Evolutionary conservation across 2,888 invertebrate genomes (phyloP).

Genomic region (Chorisops tibialis): DNA sequence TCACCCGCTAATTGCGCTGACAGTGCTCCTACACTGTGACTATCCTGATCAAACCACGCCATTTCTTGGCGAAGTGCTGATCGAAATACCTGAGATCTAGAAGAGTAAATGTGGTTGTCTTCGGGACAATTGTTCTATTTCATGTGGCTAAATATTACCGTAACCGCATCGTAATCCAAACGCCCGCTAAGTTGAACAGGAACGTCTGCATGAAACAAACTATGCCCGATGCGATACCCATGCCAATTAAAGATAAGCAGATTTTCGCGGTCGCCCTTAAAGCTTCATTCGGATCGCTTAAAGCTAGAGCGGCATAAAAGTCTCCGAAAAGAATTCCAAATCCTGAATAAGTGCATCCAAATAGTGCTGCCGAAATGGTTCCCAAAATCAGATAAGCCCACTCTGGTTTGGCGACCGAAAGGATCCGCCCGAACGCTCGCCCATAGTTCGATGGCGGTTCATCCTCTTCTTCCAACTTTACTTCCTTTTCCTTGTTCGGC

Average conservation of each 20-base stretch:
- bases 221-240: slow-evolving; percentile 64
- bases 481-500: slow-evolving; percentile 6
- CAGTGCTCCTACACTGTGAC: slow-evolving; percentile 66
- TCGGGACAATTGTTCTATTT: too few species aligned
- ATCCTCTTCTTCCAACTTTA: slow-evolving; percentile 30
- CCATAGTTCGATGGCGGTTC: slow-evolving; percentile 48
- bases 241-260: slow-evolving; percentile 61
- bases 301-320: slow-evolving; percentile 67
- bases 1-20: slow-evolving; percentile 68
- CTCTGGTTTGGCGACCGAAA: slow-evolving; percentile 66
- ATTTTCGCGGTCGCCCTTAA: slow-evolving; percentile 59
- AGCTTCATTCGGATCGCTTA: slow-evolving; percentile 58
- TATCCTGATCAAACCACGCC: slow-evolving; percentile 68
- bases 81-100: slow-evolving; percentile 54
- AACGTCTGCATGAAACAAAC: slow-evolving; percentile 69
- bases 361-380: slow-evolving; percentile 61
- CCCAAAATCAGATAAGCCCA: slow-evolving; percentile 64
- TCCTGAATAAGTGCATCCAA: slow-evolving; percentile 70
- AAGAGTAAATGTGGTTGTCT: not conserved
- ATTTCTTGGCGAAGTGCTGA: slow-evolving; percentile 70
- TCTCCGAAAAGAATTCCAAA: slow-evolving; percentile 77
- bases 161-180: slow-evolving; percentile 67
- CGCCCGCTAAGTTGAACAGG: slow-evolving; percentile 74
- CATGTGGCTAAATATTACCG: slow-evolving; percentile 46
- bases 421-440: slow-evolving; percentile 54